Conservation (phyloP, 2,113 vertebrate genomes). For the Neogale vison region DNA sequence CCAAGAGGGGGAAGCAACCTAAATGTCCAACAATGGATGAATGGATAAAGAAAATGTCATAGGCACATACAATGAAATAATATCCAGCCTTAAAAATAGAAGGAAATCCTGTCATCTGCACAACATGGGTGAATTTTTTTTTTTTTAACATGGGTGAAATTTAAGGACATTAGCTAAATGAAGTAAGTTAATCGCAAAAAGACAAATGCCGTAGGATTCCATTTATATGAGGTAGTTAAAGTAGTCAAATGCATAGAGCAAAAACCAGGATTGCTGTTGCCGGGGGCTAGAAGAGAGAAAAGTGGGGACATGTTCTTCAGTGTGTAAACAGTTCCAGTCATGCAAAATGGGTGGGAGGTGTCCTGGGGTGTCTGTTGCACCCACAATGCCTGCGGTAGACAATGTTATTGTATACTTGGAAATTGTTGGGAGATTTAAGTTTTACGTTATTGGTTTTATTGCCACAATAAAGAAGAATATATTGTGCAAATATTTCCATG, state of each 20-base stretch:
- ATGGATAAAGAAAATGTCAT: not conserved
- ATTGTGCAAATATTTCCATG: not conserved
- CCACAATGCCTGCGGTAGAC: fast-evolving
- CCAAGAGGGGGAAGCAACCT: not conserved
- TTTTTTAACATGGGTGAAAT: not conserved
- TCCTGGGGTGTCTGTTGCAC: not conserved
- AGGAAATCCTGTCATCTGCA: not conserved
- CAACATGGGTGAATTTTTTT: not conserved
- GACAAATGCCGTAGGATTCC: not conserved
- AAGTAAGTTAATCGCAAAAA: not conserved
- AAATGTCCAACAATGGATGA: not conserved
- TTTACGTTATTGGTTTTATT: not conserved
- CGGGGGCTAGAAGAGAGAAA: no score
- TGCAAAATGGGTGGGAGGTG: not conserved
- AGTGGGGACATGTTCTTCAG: not conserved
- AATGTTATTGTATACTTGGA: not conserved
- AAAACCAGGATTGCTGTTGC: not conserved
- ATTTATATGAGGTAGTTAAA: not conserved
- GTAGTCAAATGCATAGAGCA: not conserved
- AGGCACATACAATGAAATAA: not conserved
- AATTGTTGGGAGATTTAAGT: not conserved
- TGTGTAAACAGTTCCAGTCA: not conserved
- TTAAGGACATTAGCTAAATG: not conserved
- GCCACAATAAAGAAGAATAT: not conserved
- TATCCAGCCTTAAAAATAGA: not conserved